phyloP scores from a whole-genome alignment of 2,113 vertebrate species.

The Syngnathus floridae region DNA sequence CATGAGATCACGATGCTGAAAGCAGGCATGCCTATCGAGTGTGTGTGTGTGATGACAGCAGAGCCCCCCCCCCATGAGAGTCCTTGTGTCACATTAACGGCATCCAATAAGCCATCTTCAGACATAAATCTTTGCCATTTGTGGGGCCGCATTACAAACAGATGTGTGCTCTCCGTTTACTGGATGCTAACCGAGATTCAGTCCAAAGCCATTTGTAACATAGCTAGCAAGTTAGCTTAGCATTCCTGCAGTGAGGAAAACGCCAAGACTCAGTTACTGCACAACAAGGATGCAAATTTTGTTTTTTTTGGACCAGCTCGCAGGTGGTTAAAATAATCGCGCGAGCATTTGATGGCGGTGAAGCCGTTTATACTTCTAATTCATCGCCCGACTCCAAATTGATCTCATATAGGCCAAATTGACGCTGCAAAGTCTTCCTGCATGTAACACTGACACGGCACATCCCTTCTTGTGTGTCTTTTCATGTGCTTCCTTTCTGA shows the following conservation, averaged over 20 bases:
- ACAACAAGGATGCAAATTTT: too few relatives aligned
- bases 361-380: too few relatives aligned
- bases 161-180: slow-evolving; percentile 30
- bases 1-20: slow-evolving; percentile 6
- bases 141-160: slow-evolving; percentile 50
- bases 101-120: slow-evolving; percentile 43
- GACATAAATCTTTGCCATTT: slow-evolving; percentile 47
- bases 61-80: slow-evolving; percentile 22
- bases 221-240: too few relatives aligned
- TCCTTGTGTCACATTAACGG: slow-evolving; percentile 38
- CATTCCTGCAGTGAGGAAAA: too few relatives aligned
- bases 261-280: too few relatives aligned
- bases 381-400: too few relatives aligned
- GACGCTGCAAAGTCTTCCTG: too few relatives aligned
- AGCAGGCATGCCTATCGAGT: background rate
- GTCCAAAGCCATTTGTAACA: background rate
- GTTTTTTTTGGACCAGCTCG: too few relatives aligned
- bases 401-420: background rate
- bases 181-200: background rate
- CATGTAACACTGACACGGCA: background rate
- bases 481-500: background rate
- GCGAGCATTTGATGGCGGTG: too few relatives aligned
- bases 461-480: background rate
- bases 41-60: slow-evolving; percentile 25
- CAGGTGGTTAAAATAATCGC: too few relatives aligned